Base-by-base conservation (phyloP, 2,797 vertebrate species). In the Chiropotes sagulatus region DNA sequence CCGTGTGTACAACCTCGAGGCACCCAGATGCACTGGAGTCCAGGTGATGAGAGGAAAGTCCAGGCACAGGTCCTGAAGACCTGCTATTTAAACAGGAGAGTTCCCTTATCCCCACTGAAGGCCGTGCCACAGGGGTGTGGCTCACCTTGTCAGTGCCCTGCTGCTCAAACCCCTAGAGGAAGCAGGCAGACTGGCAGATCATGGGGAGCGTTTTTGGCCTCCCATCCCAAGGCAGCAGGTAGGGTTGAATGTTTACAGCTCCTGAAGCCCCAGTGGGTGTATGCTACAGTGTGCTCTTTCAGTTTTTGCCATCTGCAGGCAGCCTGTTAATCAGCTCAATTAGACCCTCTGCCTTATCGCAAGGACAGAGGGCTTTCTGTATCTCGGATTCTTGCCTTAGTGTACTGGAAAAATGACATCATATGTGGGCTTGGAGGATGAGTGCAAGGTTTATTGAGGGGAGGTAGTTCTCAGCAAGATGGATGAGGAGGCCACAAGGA, bases 1-100 rank as follows among this genome's bases (percentile, higher is more conserved):
- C 3, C 24, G 20, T 5, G 1, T 39, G 50, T 1, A 1, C 24
- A 17, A 9, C 15, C 30, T 54, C 1, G 1, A 76, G 41, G 14
- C 17, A 28, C 54, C 58, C 28, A 70, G 22, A 67, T 20, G 41
- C 26, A 33, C 0, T 0, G 36, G 33, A 48, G 19, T 54, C 24
- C 24, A 8, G 9, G 17, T 17, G 22, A 41, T 44, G 39, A 44
- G 28, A 44, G 78, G n/a, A 72, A 22, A 88, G 50, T 48, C 50
- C 0, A 14, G 36, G 75, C 1, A 11, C 5, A 20, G 24, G 30
- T 36, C 15, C 39, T 26, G 2, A n/a, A 61, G 36, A 19, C 30
- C 24, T 70, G 33, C 14, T 12, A 8, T n/a, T 67, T 33, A 67
- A 67, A n/a, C 17, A 17, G 7, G 15, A 67, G 33, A 19, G 3